These are phyloP conservation scores for Eremobia ochroleuca DNA, from an alignment of 2,888 invertebrate genomes.

Conservation along the genomic window DNA sequence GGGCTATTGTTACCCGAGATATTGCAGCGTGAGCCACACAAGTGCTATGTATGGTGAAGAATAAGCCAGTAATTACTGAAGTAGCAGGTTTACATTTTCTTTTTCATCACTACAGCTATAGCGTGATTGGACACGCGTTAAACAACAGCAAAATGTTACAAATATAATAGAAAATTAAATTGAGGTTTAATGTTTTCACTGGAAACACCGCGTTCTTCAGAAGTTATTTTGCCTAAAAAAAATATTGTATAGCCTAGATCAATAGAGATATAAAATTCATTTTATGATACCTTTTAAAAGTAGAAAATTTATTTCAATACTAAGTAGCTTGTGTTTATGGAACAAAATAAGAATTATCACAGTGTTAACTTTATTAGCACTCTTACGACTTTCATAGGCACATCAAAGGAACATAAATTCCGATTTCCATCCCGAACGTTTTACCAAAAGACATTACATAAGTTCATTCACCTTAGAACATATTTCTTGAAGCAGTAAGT, in stretches of 20 bases:
- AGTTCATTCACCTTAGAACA: conserved; percentile 70
- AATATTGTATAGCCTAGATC: not conserved
- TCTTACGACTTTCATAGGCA: conserved; percentile 32
- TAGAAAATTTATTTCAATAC: not conserved
- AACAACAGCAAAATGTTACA: not conserved
- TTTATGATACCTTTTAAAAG: not conserved
- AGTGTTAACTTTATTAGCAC: conserved; percentile 44
- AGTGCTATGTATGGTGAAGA: conserved; percentile 47
- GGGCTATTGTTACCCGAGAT: conserved; percentile 74
- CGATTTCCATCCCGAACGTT: conserved; percentile 59
- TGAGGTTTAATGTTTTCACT: not conserved
- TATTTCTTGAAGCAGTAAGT: conserved; percentile 67
- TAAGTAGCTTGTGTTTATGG: conserved; percentile 6
- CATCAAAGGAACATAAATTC: conserved; percentile 55
- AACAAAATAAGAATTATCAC: conserved; percentile 33
- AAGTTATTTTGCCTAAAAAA: not conserved
- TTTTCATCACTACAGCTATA: not conserved
- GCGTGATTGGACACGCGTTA: conserved; percentile 3
- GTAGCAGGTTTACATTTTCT: conserved; percentile 27
- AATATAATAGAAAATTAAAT: not conserved
- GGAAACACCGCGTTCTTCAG: not conserved
- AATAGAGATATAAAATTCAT: not conserved
- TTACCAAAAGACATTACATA: conserved; percentile 63
- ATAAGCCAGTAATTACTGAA: conserved; percentile 51
- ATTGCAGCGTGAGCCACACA: conserved; percentile 58